A percentile compares a stretch with the other conserved stretches of the same genome.
phyloP scores from a whole-genome alignment of 2,113 vertebrate genomes.

The Myiozetetes cayanensis region DNA sequence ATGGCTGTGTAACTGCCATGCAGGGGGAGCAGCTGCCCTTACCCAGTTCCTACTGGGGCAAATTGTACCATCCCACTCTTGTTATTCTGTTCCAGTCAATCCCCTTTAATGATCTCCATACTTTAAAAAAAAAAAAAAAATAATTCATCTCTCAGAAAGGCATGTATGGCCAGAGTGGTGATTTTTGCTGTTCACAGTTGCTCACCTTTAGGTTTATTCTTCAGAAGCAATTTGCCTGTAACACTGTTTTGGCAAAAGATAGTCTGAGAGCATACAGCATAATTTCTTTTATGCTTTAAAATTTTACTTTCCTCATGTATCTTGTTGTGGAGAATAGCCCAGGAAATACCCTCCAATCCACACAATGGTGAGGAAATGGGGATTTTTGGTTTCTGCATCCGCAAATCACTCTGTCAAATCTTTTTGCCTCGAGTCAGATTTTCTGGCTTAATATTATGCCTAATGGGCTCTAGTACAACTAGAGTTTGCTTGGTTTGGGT shows the following conservation, averaged over 20 bases:
- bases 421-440: background rate
- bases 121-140: background rate
- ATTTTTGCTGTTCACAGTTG: background rate
- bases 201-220: background rate
- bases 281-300: background rate
- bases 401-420: background rate
- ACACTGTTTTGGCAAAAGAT: background rate
- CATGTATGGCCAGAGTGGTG: fast-evolving
- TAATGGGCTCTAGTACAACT: background rate
- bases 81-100: background rate
- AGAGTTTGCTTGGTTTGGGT: background rate
- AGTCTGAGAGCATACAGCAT: background rate
- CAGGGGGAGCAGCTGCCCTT: background rate
- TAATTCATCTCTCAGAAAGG: background rate
- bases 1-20: too few relatives aligned
- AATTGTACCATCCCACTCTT: background rate
- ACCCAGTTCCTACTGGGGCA: background rate
- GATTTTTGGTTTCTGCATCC: background rate
- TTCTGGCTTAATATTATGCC: background rate
- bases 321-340: background rate
- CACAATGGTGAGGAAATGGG: background rate
- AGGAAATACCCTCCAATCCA: background rate
- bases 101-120: background rate
- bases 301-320: background rate
- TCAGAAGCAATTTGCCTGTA: background rate